These are phyloP conservation scores for Spongilla lacustris DNA, from an alignment of 37 sponge, comb jelly and placozoan genomes.

Conservation along the genomic window DNA sequence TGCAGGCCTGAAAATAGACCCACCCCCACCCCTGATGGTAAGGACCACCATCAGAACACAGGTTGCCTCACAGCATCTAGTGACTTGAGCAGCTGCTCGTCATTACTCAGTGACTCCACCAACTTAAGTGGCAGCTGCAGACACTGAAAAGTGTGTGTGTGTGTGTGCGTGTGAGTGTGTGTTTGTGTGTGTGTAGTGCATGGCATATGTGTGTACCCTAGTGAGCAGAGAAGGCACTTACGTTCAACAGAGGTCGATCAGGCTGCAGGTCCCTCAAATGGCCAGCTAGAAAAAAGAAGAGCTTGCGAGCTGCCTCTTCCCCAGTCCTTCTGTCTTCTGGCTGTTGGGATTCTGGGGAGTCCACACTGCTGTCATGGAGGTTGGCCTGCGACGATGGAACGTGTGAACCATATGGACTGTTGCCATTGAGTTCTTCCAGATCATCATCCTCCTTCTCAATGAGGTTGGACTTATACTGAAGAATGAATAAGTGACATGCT, in stretches of 20 bases:
- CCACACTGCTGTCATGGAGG: background rate
- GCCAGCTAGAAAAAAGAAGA: background rate
- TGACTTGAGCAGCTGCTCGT: background rate
- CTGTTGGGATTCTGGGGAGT: background rate
- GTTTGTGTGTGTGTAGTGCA: conserved; percentile 21
- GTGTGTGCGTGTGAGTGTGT: conserved; percentile 30
- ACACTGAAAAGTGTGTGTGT: background rate
- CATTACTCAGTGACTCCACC: background rate
- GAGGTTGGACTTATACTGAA: conserved; percentile 13
- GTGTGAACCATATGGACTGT: background rate
- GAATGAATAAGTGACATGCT: background rate
- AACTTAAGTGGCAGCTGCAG: background rate
- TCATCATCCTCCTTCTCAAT: conserved; percentile 3
- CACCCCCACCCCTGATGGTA: background rate
- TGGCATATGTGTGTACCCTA: background rate
- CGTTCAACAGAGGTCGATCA: background rate
- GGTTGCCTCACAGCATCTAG: background rate
- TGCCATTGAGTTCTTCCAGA: background rate
- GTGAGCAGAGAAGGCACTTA: conserved; percentile 5
- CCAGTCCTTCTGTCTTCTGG: background rate
- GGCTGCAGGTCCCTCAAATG: background rate
- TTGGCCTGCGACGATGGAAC: background rate
- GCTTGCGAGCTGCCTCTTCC: background rate
- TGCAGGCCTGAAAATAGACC: background rate
- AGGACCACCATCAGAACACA: background rate